Evolutionary conservation across 2,797 vertebrate species (phyloP).

Genomic region (Lutra lutra): DNA sequence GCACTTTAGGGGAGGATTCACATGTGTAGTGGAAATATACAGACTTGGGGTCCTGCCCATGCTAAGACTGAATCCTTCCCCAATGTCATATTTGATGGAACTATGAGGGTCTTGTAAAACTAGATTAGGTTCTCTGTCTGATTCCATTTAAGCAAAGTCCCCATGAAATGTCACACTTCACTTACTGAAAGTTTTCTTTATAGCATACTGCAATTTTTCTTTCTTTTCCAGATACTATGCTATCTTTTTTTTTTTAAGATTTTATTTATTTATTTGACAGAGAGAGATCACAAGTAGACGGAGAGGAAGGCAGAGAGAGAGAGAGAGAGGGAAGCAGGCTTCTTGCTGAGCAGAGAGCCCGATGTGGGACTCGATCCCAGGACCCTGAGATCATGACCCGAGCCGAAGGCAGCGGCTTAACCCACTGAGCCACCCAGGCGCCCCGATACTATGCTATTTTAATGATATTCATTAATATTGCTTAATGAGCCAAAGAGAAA

Average conservation of each 20-base stretch:
- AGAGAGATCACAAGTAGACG: too few species aligned
- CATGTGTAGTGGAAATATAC: background rate
- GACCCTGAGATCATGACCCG: too few species aligned
- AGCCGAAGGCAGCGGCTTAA: too few species aligned
- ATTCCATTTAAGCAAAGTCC: background rate
- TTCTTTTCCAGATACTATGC: conserved; percentile 7
- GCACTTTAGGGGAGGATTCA: background rate
- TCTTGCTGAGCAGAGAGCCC: too few species aligned
- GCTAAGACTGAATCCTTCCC: background rate
- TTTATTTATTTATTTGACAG: too few species aligned
- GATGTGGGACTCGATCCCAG: too few species aligned
- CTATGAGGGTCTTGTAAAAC: background rate
- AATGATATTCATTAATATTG: background rate
- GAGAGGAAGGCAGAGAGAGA: too few species aligned
- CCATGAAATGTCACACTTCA: background rate
- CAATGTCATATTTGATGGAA: background rate
- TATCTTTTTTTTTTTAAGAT: background rate
- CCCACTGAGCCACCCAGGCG: too few species aligned
- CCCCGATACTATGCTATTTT: background rate
- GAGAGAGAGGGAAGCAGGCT: too few species aligned
- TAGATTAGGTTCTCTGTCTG: background rate
- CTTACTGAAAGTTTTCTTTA: background rate
- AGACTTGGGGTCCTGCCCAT: background rate
- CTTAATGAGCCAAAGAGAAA: conserved; percentile 46
- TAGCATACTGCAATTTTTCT: background rate